Conservation (phyloP, 2,113 vertebrate genomes). For the Actenoides lindsayi region DNA sequence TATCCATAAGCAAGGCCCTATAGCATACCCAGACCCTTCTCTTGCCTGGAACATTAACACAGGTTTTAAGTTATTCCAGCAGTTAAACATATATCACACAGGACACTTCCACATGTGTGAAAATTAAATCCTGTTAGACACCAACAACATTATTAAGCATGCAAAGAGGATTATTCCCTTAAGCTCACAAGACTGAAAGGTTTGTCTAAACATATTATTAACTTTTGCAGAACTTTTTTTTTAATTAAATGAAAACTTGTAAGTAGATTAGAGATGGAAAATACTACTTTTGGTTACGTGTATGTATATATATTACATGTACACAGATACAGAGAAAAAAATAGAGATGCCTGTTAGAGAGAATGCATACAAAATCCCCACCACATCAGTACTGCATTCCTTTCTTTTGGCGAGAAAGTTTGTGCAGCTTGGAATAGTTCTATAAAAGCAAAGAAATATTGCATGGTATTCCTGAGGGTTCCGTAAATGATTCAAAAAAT, state of each 20-base stretch:
- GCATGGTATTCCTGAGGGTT: background rate
- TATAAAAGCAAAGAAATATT: background rate
- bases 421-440: background rate
- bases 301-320: background rate
- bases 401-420: background rate
- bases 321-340: background rate
- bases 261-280: constrained; percentile 42
- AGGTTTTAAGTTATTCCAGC: constrained; percentile 74
- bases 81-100: constrained; percentile 28
- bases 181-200: constrained; percentile 46
- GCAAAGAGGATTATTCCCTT: constrained; percentile 45
- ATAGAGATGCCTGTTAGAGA: background rate
- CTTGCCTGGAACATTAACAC: constrained; percentile 72
- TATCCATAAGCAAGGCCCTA: constrained; percentile 67
- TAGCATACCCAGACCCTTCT: constrained; percentile 65
- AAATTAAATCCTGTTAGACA: constrained; percentile 75
- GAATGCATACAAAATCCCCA: background rate
- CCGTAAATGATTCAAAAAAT: background rate
- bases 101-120: constrained; percentile 72
- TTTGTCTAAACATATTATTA: constrained; percentile 67
- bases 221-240: constrained; percentile 48
- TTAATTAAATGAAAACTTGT: constrained; percentile 53
- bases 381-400: background rate
- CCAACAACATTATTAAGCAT: constrained; percentile 58
- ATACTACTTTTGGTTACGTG: background rate